Evolutionary conservation across 2,888 invertebrate genomes (phyloP), one percentile per base, ranked within the genome.

Genomic region (Megalurothrips usitatus): DNA sequence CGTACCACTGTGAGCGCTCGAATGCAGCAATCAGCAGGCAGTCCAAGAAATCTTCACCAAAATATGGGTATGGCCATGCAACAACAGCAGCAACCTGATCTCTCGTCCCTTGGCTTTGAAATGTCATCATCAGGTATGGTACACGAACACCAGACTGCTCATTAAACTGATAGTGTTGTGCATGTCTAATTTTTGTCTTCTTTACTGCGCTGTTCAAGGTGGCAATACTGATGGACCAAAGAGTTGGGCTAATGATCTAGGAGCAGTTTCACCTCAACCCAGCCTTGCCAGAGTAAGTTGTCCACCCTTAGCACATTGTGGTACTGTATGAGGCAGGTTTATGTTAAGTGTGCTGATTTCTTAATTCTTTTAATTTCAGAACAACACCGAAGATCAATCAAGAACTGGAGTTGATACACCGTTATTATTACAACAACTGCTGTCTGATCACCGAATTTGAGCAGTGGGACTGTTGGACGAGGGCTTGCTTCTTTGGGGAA

Each of bases 1-100:
- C 91, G 96, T 84, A 95, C 96, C 80, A 93, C 94, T 83, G 96
- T 97, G 82, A 96, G 94, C 84, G 95, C 94, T 81, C 91, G 96
- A 85, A 93, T 94, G 63, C 90, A 90, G 84, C 87, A 87, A 49
- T 85, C 84, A 28, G 84, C 84, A 52, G 87, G 87, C 52, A 87
- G 87, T 84, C 84, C 89, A 86, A 84, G 89, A 87, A 86, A 89
- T 87, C 84, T 83, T 80, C 84, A 85, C 81, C 86, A 85, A 81
- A 87, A 87, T 81, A 87, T 86, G 84, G 87, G 87, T 86, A 86
- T 87, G 85, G 87, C 87, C n/a, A 83, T 83, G 23, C 84, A 86
- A 83, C 88, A 88, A 85, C 88, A 89, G 80, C 88, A 88, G 82
- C 90, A 91, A 86, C 90, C 91, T 82, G 93, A 93, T 86, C 90